phyloP scores from a whole-genome alignment of 2,113 vertebrate genomes.

The Rhinoptilus africanus region DNA sequence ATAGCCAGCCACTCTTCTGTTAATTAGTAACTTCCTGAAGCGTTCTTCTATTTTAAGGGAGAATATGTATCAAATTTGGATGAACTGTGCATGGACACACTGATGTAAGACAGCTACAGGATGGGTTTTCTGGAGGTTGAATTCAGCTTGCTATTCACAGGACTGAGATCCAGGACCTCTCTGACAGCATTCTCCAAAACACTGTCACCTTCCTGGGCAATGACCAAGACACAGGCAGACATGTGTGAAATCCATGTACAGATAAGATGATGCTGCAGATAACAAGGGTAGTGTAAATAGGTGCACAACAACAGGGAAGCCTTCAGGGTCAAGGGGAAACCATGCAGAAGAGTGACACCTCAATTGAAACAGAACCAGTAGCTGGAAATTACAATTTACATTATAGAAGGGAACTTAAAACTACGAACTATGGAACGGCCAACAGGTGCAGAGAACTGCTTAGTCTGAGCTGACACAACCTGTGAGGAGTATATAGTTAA shows the following conservation, averaged over 20 bases:
- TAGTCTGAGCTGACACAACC: background rate
- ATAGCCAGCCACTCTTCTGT: background rate
- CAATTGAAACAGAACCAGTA: background rate
- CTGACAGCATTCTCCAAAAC: background rate
- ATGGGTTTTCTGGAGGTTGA: background rate
- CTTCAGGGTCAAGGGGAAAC: background rate
- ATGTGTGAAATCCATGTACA: background rate
- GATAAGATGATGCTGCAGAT: too few relatives aligned
- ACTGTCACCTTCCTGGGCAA: background rate
- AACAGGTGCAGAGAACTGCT: background rate
- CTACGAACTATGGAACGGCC: background rate
- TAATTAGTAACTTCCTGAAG: background rate
- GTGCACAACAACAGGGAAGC: background rate
- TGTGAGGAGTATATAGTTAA: background rate
- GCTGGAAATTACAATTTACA: background rate
- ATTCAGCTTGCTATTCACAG: background rate
- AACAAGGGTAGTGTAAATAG: background rate
- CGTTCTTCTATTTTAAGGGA: background rate
- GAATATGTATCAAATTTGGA: background rate
- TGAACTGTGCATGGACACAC: background rate
- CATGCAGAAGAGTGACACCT: background rate
- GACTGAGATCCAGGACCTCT: background rate
- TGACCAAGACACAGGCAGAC: background rate
- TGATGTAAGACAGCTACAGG: background rate
- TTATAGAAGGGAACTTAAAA: background rate